phyloP scores from a whole-genome alignment of 2,797 vertebrate species.

The Periophthalmus magnuspinnatus region DNA sequence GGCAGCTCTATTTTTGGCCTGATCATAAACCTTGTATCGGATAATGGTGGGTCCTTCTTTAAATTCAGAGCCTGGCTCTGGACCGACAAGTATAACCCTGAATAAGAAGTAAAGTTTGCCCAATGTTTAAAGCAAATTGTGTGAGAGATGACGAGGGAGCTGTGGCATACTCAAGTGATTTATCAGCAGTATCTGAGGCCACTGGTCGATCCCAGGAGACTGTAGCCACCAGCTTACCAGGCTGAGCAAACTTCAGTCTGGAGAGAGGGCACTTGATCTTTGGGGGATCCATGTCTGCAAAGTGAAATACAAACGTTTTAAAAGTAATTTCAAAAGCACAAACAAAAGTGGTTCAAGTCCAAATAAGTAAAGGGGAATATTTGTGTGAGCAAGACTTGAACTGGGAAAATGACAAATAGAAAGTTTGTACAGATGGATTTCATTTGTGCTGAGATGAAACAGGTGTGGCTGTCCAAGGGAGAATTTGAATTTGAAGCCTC shows the following conservation, averaged over 20 bases:
- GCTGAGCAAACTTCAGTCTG: slow-evolving; percentile 87
- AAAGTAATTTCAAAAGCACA: neutral
- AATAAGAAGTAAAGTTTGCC: neutral
- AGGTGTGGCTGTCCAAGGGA: neutral
- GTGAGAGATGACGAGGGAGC: slow-evolving; percentile 6
- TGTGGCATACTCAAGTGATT: slow-evolving; percentile 80
- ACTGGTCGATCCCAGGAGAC: slow-evolving; percentile 89
- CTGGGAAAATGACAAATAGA: neutral
- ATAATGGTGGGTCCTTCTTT: slow-evolving; percentile 86
- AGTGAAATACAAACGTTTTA: neutral
- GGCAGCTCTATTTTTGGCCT: slow-evolving; percentile 89
- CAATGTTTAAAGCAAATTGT: slow-evolving; percentile 8
- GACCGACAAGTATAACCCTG: slow-evolving; percentile 86
- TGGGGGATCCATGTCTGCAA: slow-evolving; percentile 91
- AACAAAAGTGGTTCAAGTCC: neutral
- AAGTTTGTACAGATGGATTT: slow-evolving; percentile 21
- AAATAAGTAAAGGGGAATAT: slow-evolving; percentile 10
- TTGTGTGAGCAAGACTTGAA: neutral
- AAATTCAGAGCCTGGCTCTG: slow-evolving; percentile 83
- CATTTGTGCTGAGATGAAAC: neutral
- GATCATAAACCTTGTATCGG: slow-evolving; percentile 89
- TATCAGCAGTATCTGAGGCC: slow-evolving; percentile 88
- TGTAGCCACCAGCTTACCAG: slow-evolving; percentile 85
- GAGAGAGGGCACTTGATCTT: slow-evolving; percentile 92
- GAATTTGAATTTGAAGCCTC: too few relatives aligned